Evolutionary conservation across 2,797 vertebrate genomes (phyloP).

Genomic region (Diglossa cyanea): DNA sequence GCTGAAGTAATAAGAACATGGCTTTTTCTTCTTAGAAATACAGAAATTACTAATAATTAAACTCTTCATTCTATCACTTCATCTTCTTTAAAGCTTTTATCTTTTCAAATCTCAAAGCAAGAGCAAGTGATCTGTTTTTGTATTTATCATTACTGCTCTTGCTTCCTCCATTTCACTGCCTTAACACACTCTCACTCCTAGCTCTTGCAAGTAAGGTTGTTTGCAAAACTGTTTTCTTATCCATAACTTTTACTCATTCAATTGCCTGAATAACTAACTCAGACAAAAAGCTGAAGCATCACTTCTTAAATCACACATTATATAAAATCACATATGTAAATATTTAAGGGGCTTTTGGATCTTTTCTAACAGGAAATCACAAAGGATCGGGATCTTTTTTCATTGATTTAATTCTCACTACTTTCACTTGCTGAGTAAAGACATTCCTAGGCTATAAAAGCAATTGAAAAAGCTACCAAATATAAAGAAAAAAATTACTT

Average conservation of each 20-base stretch:
- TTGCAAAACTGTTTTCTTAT: neutral
- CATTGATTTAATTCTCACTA: conserved; percentile 21
- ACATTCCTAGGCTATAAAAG: conserved; percentile 16
- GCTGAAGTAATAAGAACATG: conserved; percentile 16
- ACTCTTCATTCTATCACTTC: conserved; percentile 14
- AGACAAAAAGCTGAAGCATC: neutral
- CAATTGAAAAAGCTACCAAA: conserved; percentile 32
- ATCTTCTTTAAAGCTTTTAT: conserved; percentile 40
- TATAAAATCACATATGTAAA: neutral
- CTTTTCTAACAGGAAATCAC: neutral
- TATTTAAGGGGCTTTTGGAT: neutral
- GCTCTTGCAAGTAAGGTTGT: neutral
- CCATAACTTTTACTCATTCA: neutral
- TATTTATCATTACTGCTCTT: conserved; percentile 35
- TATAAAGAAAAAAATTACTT: conserved; percentile 6
- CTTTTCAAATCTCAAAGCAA: conserved; percentile 48
- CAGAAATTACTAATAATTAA: conserved; percentile 60
- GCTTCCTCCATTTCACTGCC: neutral
- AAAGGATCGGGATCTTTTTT: neutral
- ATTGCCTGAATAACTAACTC: neutral
- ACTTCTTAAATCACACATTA: neutral
- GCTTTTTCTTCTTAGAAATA: conserved; percentile 43
- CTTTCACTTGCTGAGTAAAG: conserved; percentile 9
- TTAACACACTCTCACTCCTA: neutral
- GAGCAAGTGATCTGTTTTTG: conserved; percentile 13